Evolutionary conservation across 2,888 invertebrate genomes (phyloP).

Genomic region (Schizotus pectinicornis): DNA sequence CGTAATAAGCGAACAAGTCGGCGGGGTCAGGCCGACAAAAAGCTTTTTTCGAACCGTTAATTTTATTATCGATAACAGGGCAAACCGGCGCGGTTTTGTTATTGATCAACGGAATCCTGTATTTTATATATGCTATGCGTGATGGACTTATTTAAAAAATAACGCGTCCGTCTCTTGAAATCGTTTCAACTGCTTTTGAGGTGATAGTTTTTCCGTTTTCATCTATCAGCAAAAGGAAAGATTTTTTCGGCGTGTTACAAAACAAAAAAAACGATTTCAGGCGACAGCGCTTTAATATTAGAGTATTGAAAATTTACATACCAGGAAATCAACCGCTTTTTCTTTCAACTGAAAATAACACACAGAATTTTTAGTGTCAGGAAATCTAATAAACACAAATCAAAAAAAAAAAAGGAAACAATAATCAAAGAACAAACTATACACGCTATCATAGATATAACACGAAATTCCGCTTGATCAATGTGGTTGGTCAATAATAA

Average conservation of each 20-base stretch:
- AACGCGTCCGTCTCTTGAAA: neutral
- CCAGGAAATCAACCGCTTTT: conserved; percentile 54
- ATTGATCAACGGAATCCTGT: conserved; percentile 6
- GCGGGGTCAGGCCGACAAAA: conserved; percentile 30
- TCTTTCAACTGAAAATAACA: conserved; percentile 55
- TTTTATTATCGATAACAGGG: conserved; percentile 29
- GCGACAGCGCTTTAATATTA: conserved; percentile 7
- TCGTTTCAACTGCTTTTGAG: neutral
- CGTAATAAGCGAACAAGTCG: conserved; percentile 25
- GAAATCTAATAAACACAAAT: conserved; percentile 1
- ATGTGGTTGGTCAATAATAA: conserved; percentile 4
- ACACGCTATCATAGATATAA: neutral
- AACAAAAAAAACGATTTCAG: conserved; percentile 1
- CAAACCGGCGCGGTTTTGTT: conserved; percentile 25
- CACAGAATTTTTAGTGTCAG: conserved; percentile 36
- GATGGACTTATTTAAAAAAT: neutral
- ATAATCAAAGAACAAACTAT: neutral
- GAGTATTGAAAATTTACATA: conserved; percentile 46
- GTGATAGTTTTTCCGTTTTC: neutral
- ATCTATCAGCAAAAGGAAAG: too few species aligned
- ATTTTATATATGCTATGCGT: neutral
- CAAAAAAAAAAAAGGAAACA: conserved; percentile 2
- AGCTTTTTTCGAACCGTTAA: conserved; percentile 13
- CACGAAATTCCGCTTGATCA: too few species aligned
- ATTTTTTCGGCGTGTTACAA: too few species aligned